phyloP scores from a whole-genome alignment of 64 coral and sea anemone species.

The Pocillopora damicornis region DNA sequence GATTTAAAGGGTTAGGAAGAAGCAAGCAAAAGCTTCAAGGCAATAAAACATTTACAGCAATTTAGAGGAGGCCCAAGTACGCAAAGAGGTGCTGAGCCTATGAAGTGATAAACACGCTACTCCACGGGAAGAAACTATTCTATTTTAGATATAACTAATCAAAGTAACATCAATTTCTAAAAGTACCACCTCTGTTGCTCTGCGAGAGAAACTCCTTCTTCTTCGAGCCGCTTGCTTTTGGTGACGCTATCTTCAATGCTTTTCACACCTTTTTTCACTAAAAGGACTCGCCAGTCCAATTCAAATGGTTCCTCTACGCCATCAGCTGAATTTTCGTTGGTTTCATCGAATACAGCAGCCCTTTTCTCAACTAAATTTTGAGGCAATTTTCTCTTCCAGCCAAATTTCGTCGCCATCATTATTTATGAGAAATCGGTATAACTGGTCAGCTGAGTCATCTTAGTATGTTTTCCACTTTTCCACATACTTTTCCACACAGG shows the following conservation, averaged over 20 bases:
- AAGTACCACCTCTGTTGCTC: constrained; percentile 61
- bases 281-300: constrained; percentile 41
- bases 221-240: constrained; percentile 59
- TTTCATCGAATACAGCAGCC: constrained; percentile 66
- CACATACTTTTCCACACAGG: no score
- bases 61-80: no score
- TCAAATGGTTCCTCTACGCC: constrained; percentile 38
- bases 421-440: constrained; percentile 25
- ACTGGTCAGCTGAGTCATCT: constrained; percentile 28
- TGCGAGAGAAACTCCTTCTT: constrained; percentile 66
- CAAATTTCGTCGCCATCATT: constrained; percentile 78
- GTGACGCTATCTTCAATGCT: constrained; percentile 21
- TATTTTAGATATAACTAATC: background rate
- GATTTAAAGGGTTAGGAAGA: no score
- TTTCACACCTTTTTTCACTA: constrained; percentile 38
- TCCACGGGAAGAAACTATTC: no score
- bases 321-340: constrained; percentile 25
- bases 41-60: no score
- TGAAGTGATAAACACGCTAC: no score
- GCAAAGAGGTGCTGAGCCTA: no score
- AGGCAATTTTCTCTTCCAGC: constrained; percentile 67
- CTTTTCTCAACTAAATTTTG: constrained; percentile 55
- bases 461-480: no score
- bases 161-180: background rate
- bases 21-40: no score